Base-by-base conservation (phyloP, 2,797 vertebrate species). In the Enteromius unitaeniatus region DNA sequence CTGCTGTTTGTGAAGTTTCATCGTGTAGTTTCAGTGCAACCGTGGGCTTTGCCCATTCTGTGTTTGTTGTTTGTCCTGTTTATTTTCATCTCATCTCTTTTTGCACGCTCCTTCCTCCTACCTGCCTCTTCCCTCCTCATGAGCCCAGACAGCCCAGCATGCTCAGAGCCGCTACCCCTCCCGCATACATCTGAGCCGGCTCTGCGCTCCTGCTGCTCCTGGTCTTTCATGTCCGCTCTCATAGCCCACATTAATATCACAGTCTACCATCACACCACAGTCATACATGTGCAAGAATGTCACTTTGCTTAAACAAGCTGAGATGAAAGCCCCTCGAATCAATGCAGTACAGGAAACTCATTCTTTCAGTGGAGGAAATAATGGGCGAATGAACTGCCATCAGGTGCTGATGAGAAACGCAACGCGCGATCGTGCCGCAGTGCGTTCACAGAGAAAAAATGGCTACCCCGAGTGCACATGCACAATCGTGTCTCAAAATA, bases 61-160 rank as follows among this genome's bases (percentile, higher is more conserved):
- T 72, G 51, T 65, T 79, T 81, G 62, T 73, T 84, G 95, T 95
- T 95, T 96, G 95, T 96, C 96, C 95, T 95, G 94, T 96, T 96
- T 95, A 95, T 95, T 95, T 95, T 94, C 86, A 84, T 88, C 88
- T 89, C 95, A 92, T 94, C 94, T 94, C 94, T 94, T 95, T 95
- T 95, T 95, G 95, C 95, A 95, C 95, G 94, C 95, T 73, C 91
- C 94, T 94, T 94, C 94, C 78, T 77, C 70, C 65, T 67, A 51
- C 68, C 62, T 95, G 94, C 94, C 93, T 96, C 95, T 96, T 94
- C 93, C 93, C 93, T 94, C 94, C 94, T 95, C 93, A 67, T 51
- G 45, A 51, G 94, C 95, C 94, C 95, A 96, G 96, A 96, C 93
- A 95, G 94, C 91, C 93, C 95, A 93, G 95, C 94, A 93, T 93